A percentile compares a stretch with the other conserved stretches of the same genome.
Evolutionary conservation across 2,888 invertebrate genomes (phyloP).

Genomic region (Diaphora mendica): DNA sequence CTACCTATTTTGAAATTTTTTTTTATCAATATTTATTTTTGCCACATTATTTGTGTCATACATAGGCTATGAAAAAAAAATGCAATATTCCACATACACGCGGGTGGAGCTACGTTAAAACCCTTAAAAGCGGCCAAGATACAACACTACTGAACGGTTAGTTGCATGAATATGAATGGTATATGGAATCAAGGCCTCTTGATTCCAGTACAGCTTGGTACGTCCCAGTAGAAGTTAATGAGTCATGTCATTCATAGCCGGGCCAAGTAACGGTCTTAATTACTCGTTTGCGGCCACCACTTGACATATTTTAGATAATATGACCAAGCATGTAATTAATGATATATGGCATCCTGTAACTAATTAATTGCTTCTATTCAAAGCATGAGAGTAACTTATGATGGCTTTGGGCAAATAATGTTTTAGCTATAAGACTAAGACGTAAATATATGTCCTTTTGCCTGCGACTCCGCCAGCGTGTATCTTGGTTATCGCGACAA

Average conservation of each 20-base stretch:
- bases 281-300: conserved; percentile 30
- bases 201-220: background rate
- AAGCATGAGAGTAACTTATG: conserved; percentile 5
- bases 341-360: conserved; percentile 28
- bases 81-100: too few species aligned
- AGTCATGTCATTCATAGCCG: conserved; percentile 41
- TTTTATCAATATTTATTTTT: too few species aligned
- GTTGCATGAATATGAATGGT: background rate
- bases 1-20: too few species aligned
- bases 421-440: background rate
- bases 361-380: conserved; percentile 24
- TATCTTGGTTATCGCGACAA: too few species aligned
- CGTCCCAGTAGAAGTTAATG: conserved; percentile 30
- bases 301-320: conserved; percentile 45
- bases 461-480: too few species aligned
- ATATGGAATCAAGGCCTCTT: background rate
- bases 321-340: conserved; percentile 23
- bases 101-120: too few species aligned
- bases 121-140: background rate
- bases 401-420: background rate
- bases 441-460: background rate
- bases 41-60: too few species aligned
- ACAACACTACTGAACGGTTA: background rate
- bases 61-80: too few species aligned
- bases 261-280: conserved; percentile 39